phyloP scores from a whole-genome alignment of 2,113 vertebrate genomes.

The Syrmaticus mikado region DNA sequence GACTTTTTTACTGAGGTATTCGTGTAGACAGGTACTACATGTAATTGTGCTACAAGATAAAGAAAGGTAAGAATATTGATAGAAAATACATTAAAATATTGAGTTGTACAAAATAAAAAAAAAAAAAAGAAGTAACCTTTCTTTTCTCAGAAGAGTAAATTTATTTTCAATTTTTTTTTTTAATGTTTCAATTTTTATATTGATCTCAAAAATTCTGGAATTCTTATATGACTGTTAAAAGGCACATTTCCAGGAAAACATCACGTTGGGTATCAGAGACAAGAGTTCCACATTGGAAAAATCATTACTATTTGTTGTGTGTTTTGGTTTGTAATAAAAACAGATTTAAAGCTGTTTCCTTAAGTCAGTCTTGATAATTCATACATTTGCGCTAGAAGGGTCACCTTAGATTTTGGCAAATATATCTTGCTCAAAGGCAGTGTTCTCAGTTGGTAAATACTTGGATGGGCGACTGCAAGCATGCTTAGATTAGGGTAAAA shows the following conservation, averaged over 20 bases:
- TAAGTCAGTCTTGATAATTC: neutral
- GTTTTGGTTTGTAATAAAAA: neutral
- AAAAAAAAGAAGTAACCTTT: too few relatives aligned
- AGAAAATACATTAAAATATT: neutral
- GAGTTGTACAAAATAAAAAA: accelerated
- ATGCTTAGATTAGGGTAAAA: neutral
- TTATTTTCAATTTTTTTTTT: neutral
- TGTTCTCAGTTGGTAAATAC: neutral
- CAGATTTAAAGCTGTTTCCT: neutral
- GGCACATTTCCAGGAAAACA: neutral
- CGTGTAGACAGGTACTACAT: neutral
- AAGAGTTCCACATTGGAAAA: neutral
- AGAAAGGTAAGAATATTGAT: neutral
- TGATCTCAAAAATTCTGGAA: neutral
- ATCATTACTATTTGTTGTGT: neutral
- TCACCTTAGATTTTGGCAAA: neutral
- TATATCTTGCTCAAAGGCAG: neutral
- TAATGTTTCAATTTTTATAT: neutral
- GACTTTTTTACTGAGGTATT: neutral
- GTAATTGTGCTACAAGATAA: neutral
- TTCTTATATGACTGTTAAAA: neutral
- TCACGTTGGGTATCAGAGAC: neutral
- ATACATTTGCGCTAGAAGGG: neutral
- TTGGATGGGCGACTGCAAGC: neutral
- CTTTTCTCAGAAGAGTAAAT: neutral